phyloP scores from a whole-genome alignment of 2,797 vertebrate species.

The Sphenopsis melanotis region DNA sequence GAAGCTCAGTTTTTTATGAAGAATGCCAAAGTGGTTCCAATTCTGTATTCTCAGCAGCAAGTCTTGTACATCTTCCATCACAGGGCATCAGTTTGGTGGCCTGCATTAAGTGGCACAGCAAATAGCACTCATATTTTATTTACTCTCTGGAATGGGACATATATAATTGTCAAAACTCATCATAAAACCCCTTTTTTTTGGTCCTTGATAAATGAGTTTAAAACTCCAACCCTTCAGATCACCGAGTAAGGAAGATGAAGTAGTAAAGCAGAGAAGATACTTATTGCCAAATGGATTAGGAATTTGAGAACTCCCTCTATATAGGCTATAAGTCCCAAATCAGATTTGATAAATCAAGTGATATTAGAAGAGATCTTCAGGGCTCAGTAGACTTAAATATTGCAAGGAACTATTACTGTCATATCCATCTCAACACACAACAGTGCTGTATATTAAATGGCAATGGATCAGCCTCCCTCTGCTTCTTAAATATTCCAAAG shows the following conservation, averaged over 20 bases:
- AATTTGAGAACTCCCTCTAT: slow-evolving; percentile 28
- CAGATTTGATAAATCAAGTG: slow-evolving; percentile 58
- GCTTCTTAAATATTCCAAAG: not conserved
- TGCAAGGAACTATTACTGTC: slow-evolving; percentile 6
- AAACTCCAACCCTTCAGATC: not conserved
- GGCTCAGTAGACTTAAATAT: slow-evolving; percentile 41
- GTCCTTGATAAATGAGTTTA: slow-evolving; percentile 15
- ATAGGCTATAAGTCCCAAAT: slow-evolving; percentile 39
- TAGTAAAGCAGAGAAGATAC: slow-evolving; percentile 5
- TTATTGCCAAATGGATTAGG: slow-evolving; percentile 23
- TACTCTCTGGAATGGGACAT: not conserved
- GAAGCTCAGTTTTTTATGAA: not conserved
- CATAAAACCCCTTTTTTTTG: not conserved
- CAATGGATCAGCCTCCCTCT: not conserved
- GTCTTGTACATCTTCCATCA: not conserved
- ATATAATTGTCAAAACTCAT: slow-evolving; percentile 23
- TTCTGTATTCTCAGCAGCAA: not conserved
- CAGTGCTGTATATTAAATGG: not conserved
- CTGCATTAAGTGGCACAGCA: not conserved
- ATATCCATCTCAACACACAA: not conserved
- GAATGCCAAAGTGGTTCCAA: not conserved
- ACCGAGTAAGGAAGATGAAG: slow-evolving; percentile 31
- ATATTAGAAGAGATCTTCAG: slow-evolving; percentile 37
- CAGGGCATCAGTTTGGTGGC: not conserved
- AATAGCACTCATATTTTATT: slow-evolving; percentile 5